Percentiles rank a stretch among this genome's conserved stretches.
Evolutionary conservation across 2,888 invertebrate genomes (phyloP).

Genomic region (Diloba caeruleocephala): DNA sequence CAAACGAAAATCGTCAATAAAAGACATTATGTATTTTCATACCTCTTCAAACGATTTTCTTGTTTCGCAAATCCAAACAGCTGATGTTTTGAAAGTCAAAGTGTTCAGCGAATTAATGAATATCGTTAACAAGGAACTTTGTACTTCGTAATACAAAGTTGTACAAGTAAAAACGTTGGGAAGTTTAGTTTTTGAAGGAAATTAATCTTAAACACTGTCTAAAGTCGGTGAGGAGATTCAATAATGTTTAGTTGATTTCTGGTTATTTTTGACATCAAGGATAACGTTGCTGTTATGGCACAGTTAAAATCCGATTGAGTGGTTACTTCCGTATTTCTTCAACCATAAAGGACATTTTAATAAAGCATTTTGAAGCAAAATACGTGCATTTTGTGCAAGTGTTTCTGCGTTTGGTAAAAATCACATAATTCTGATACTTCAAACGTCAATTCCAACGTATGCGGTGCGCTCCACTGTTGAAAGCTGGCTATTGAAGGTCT

Average conservation of each 20-base stretch:
- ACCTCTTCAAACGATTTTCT: background rate
- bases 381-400: no score
- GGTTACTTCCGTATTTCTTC: no score
- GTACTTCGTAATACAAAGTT: constrained; percentile 26
- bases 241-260: constrained; percentile 22
- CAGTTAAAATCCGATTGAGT: no score
- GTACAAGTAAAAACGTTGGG: constrained; percentile 14
- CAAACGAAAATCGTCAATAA: no score
- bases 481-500: no score
- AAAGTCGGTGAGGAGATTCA: constrained; percentile 11
- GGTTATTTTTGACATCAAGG: constrained; percentile 3
- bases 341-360: no score
- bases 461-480: no score
- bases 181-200: constrained; percentile 24
- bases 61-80: constrained; percentile 3
- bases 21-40: no score
- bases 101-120: constrained; percentile 31
- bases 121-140: constrained; percentile 31
- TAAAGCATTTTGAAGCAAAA: no score
- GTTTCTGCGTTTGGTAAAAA: no score
- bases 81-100: constrained; percentile 18
- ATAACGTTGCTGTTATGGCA: background rate
- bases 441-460: no score
- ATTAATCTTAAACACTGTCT: constrained; percentile 23
- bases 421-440: no score